Evolutionary conservation across 2,888 invertebrate genomes (phyloP).

Genomic region (Crioceris asparagi): DNA sequence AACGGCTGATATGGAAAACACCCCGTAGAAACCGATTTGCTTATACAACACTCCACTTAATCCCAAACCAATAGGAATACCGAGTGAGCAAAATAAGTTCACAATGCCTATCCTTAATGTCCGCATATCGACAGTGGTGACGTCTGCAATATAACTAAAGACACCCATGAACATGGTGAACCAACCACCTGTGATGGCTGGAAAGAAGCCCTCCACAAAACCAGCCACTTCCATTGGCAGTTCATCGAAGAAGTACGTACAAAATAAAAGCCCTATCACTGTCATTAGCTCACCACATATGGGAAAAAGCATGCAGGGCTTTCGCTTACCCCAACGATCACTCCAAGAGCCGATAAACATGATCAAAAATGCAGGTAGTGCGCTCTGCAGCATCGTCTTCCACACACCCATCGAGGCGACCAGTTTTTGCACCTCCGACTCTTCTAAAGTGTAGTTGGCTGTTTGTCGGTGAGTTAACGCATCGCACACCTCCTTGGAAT

Average conservation of each 20-base stretch:
- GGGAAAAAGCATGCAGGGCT: conserved; percentile 75
- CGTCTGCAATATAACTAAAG: conserved; percentile 81
- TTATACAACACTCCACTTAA: conserved; percentile 71
- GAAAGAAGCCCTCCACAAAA: conserved; percentile 70
- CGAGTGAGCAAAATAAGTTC: conserved; percentile 79
- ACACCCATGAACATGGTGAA: conserved; percentile 86
- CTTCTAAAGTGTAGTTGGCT: conserved; percentile 50
- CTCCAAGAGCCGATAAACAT: conserved; percentile 75
- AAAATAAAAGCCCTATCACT: conserved; percentile 64
- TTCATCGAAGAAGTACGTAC: conserved; percentile 69
- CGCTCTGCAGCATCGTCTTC: conserved; percentile 77
- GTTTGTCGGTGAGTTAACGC: conserved; percentile 66
- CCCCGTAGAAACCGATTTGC: conserved; percentile 71
- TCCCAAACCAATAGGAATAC: conserved; percentile 82
- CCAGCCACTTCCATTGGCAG: conserved; percentile 73
- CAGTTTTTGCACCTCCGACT: conserved; percentile 55
- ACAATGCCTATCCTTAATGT: conserved; percentile 75
- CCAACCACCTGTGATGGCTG: conserved; percentile 75
- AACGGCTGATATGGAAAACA: conserved; percentile 65
- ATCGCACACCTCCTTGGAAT: conserved; percentile 61
- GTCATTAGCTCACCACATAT: conserved; percentile 72
- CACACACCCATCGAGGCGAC: conserved; percentile 76
- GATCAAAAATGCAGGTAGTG: conserved; percentile 68
- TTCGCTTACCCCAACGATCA: conserved; percentile 56
- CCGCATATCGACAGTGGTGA: conserved; percentile 71